Evolutionary conservation across 2,113 vertebrate genomes (phyloP).

Genomic region (Mesembrinibis cayennensis): DNA sequence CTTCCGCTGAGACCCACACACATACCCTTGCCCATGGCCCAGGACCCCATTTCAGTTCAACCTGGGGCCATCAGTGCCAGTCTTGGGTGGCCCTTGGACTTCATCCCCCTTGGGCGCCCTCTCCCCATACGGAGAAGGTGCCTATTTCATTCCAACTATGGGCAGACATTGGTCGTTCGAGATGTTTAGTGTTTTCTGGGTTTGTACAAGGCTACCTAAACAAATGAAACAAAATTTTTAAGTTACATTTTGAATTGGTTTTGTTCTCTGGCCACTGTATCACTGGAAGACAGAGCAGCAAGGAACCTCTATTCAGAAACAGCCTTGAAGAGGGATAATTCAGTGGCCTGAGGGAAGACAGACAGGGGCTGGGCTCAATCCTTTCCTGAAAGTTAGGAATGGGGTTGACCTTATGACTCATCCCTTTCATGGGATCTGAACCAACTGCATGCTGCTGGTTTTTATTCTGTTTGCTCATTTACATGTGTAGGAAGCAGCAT

Average conservation of each 20-base stretch:
- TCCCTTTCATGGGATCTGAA: neutral
- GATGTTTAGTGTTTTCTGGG: neutral
- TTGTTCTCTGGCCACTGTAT: neutral
- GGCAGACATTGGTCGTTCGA: neutral
- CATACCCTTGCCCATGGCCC: neutral
- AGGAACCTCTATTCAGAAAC: neutral
- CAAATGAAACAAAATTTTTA: neutral
- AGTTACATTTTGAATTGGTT: neutral
- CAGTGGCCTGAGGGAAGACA: neutral
- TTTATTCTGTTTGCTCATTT: neutral
- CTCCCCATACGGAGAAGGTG: neutral
- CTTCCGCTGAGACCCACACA: accelerated
- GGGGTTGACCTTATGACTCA: neutral
- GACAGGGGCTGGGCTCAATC: neutral
- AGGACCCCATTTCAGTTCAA: neutral
- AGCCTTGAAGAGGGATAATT: neutral
- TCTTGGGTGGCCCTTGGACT: neutral
- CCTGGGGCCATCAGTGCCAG: neutral
- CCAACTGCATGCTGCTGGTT: neutral
- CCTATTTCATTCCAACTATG: neutral
- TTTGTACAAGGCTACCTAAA: neutral
- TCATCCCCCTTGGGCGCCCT: accelerated
- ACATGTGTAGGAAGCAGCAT: neutral
- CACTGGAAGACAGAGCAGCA: neutral
- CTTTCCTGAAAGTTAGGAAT: neutral